Evolutionary conservation across 30 jellyfish, hydroid and myxozoan genomes (phyloP).

Genomic region (Aurelia aurita complex sp. Pacific): DNA sequence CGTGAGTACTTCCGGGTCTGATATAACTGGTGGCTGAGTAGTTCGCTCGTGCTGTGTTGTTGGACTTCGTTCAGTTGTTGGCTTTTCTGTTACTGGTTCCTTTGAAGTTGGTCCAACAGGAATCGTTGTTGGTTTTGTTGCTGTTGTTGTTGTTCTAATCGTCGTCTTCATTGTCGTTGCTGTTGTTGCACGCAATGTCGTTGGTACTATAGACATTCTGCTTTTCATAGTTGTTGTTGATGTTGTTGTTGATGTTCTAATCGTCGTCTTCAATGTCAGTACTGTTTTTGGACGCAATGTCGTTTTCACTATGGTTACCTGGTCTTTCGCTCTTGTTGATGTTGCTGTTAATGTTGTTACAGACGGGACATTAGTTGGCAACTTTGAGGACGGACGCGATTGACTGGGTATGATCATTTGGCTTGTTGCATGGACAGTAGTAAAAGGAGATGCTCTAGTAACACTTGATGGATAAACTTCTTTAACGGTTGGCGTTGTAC

Average conservation of each 20-base stretch:
- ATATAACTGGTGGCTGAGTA: neutral
- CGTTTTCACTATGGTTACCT: too few relatives aligned
- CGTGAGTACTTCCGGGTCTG: slow-evolving; percentile 42
- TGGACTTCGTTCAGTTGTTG: neutral
- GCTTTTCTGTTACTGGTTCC: slow-evolving; percentile 20
- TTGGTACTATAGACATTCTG: neutral
- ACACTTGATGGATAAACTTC: too few relatives aligned
- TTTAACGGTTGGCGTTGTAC: too few relatives aligned
- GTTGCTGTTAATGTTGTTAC: neutral
- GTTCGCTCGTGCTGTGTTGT: neutral
- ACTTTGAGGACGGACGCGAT: too few relatives aligned
- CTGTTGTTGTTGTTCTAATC: neutral
- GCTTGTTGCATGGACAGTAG: too few relatives aligned
- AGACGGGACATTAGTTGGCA: too few relatives aligned
- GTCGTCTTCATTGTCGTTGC: neutral
- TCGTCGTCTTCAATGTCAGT: neutral
- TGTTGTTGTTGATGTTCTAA: neutral
- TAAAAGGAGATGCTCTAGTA: too few relatives aligned
- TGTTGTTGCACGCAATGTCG: neutral
- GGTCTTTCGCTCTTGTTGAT: neutral
- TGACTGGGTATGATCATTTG: too few relatives aligned
- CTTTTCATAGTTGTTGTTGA: neutral
- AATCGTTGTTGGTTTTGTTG: neutral
- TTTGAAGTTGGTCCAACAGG: neutral
- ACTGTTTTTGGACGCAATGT: neutral